Evolutionary conservation across 2,888 invertebrate genomes (phyloP).

Genomic region (Exephanes ischioxanthus): DNA sequence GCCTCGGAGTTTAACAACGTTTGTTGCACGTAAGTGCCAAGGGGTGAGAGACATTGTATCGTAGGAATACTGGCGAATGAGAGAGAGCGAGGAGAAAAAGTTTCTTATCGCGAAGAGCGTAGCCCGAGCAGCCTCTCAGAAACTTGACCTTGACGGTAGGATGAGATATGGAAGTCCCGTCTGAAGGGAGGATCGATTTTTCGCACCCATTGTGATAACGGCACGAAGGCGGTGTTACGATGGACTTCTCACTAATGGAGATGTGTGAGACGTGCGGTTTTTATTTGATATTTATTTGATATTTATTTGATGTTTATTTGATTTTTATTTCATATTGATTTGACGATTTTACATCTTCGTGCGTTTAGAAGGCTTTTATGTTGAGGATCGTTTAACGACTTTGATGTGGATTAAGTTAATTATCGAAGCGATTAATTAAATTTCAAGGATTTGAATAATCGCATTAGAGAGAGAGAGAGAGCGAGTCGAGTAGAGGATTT

Average conservation of each 20-base stretch:
- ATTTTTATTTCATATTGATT: neutral
- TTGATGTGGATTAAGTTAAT: neutral
- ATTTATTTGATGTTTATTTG: neutral
- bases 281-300: neutral
- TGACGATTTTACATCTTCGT: neutral
- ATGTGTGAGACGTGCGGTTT: neutral
- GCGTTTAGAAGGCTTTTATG: neutral
- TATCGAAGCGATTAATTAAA: neutral
- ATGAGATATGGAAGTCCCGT: constrained; percentile 32
- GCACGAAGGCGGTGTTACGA: neutral
- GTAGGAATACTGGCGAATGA: neutral
- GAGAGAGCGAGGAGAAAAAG: constrained; percentile 6
- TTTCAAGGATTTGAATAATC: neutral
- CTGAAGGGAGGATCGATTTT: constrained; percentile 51
- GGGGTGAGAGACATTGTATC: neutral
- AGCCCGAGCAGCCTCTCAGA: constrained; percentile 8
- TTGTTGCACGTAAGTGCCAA: neutral
- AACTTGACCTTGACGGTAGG: constrained; percentile 53
- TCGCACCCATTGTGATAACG: neutral
- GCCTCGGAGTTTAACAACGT: constrained; percentile 4
- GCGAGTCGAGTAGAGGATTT: neutral
- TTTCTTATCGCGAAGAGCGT: constrained; percentile 44
- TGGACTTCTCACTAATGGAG: neutral
- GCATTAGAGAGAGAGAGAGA: neutral
- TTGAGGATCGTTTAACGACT: neutral